These are phyloP conservation scores for Eilema sororculum DNA, from an alignment of 2,888 invertebrate genomes.

Conservation along the genomic window DNA sequence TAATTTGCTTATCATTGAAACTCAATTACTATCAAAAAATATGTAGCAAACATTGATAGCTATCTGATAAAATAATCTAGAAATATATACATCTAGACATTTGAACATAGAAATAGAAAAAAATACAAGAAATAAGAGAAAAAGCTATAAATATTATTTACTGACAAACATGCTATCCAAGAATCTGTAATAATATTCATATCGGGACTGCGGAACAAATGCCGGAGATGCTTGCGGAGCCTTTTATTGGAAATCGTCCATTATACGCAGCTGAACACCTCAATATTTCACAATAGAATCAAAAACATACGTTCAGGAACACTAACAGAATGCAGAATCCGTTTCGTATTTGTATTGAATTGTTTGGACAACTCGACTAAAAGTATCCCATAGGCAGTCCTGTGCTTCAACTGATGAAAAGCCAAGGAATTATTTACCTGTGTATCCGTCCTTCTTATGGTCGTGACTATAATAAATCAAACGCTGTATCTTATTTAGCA, in stretches of 20 bases:
- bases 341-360: background rate
- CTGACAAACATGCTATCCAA: slow-evolving; percentile 32
- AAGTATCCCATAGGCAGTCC: background rate
- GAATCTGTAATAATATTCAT: slow-evolving; percentile 51
- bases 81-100: no score
- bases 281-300: slow-evolving; percentile 28
- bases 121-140: slow-evolving; percentile 14
- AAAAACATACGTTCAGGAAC: slow-evolving; percentile 26
- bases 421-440: no score
- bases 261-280: slow-evolving; percentile 30
- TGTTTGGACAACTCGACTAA: background rate
- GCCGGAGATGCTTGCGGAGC: slow-evolving; percentile 33
- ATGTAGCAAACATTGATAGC: no score
- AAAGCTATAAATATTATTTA: slow-evolving; percentile 15
- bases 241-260: slow-evolving; percentile 42
- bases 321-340: background rate
- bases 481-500: no score
- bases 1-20: no score
- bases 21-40: no score
- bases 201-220: slow-evolving; percentile 40
- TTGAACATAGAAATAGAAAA: no score
- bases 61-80: no score
- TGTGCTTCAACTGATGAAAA: background rate
- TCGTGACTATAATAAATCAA: no score
- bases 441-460: no score